Base-by-base conservation (phyloP, 2,113 vertebrate genomes). In the Hippocampus abdominalis region DNA sequence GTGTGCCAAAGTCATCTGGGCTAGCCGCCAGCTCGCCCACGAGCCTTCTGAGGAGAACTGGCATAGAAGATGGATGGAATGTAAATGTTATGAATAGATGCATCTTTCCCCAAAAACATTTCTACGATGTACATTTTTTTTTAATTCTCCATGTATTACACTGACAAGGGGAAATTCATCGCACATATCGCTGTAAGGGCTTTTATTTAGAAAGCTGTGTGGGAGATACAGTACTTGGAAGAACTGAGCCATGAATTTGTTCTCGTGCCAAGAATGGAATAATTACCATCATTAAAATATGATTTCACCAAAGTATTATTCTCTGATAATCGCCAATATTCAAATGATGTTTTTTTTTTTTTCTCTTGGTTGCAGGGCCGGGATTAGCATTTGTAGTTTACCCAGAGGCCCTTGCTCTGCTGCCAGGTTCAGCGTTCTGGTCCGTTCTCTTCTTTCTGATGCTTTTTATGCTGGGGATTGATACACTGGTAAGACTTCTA, bases 311-410 rank as follows among this genome's bases (percentile, higher is more conserved):
- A 23, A 2, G n/a, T 25, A 10, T 36, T 56, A 12, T 56, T 29
- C 13, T 16, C 12, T 29, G 20, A 21, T 39, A 36, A 39, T 40
- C 40, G 36, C 32, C 61, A 40, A 63, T n/a, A 63, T 44, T 44
- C 39, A 64, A 44, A 64, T 42, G 10, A 57, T 12, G 25, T 57
- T 57, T 57, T 10, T 23, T 10, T 16, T 61, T 42, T 63, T 42
- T 6, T 39, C n/a, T 13, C 69, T 4, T 70, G 56, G 2, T 0
- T 44, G 25, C 66, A 94, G 93, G 93, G 87, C 93, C 93, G 15
- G 93, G 93, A 2, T 79, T 94, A 83, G 93, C 93, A 0, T 94
- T 94, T 62, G 93, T 94, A 49, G 93, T 92, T 60, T 94, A 94
- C 87, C 93, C 93, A 90, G 93, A 94, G 74, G 93, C 93, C 70